These are phyloP conservation scores for Aradophagus sp. DNA, from an alignment of 1,140 invertebrate species.

Conservation along the genomic window DNA sequence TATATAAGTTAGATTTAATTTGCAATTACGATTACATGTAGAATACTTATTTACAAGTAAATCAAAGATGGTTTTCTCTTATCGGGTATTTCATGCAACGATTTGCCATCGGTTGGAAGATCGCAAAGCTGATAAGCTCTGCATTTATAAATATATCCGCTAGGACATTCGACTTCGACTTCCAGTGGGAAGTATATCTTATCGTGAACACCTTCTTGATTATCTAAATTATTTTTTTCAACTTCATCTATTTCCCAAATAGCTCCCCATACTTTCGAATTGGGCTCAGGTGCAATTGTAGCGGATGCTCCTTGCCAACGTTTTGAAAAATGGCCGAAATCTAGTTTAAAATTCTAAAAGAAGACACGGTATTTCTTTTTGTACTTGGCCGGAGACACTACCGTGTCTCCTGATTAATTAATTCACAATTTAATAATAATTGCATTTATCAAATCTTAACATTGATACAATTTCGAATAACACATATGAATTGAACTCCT, in stretches of 20 bases:
- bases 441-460: no score
- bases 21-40: no score
- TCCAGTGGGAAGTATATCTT: conserved; percentile 81
- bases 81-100: conserved; percentile 70
- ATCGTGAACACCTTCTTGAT: conserved; percentile 83
- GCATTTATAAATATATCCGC: conserved; percentile 76
- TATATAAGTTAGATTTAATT: no score
- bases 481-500: no score
- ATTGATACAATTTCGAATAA: no score
- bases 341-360: no score
- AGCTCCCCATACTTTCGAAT: conserved; percentile 82
- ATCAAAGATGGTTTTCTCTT: conserved; percentile 81
- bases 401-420: no score
- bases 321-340: no score
- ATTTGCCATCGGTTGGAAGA: conserved; percentile 66
- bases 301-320: conserved; percentile 84
- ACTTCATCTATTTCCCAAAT: conserved; percentile 83
- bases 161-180: conserved; percentile 76
- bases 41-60: conserved; percentile 77
- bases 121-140: conserved; percentile 80
- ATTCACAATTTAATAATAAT: no score
- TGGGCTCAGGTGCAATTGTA: conserved; percentile 80
- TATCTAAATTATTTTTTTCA: conserved; percentile 80
- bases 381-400: no score
- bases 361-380: no score